Evolutionary conservation across 2,113 vertebrate genomes (phyloP), one percentile per base, ranked within the genome.

Genomic region (Gallinago media): DNA sequence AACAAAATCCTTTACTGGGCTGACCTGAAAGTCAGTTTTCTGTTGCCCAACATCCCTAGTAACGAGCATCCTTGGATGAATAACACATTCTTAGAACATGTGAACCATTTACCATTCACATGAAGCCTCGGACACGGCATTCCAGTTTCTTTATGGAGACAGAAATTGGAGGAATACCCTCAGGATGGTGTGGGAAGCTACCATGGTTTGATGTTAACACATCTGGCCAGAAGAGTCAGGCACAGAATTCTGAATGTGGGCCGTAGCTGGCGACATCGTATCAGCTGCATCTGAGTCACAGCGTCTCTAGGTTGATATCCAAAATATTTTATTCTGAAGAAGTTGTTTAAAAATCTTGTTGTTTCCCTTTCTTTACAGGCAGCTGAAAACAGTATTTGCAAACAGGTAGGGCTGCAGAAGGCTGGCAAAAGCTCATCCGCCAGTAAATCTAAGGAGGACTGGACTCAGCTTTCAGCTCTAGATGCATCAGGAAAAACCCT

Each of bases 1-100:
- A 94, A 86, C 38, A 71, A 93, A 96, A 93, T 67, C 90, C 76
- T 21, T 75, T 52, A 10, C 92, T 47, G 75, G 76, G 76, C 65
- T 91, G 92, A 90, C 47, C 6, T 9, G 75, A 81, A 68, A 84
- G 44, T 46, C 62, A 44, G 34, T 63, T 92, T 91, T 50, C 67
- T 67, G 73, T 78, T 92, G 79, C 72, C 62, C 71, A 56, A 1
- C 59, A 62, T 27, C 67, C 68, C 78, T 21, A 71, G 59, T 34
- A 92, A 80, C 32, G 11, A 90, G 59, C 72, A 93, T 17, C 90
- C 42, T 22, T 62, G 75, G 84, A 63, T 12, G 47, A 73, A 38
- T 23, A 76, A 56, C 9, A 9, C 9, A 22, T 23, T 46, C 52
- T 71, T 73, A 72, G 84, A 71, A n/a, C 23, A 58, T 0, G 22